Conservation (phyloP, 2,113 vertebrate genomes). For the Quiscalus mexicanus region DNA sequence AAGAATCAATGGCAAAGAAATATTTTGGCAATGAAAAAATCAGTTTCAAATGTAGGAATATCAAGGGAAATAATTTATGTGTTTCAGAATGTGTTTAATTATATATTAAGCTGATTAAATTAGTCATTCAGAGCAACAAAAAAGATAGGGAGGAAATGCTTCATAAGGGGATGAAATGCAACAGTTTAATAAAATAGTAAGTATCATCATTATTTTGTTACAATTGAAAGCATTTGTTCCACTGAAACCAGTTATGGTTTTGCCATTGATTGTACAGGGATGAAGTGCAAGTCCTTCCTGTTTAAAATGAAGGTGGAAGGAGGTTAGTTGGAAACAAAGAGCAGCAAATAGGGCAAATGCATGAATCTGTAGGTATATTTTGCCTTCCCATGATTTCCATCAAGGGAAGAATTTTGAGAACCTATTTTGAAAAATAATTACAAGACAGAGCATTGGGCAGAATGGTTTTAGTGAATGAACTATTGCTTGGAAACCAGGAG, state of each 20-base stretch:
- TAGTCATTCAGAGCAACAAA: neutral
- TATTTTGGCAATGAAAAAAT: neutral
- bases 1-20: neutral
- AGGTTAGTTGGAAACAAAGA: neutral
- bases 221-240: neutral
- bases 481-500: neutral
- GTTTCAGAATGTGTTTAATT: conserved; percentile 22
- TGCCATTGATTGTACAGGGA: neutral
- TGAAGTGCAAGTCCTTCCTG: neutral
- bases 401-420: neutral
- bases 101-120: neutral
- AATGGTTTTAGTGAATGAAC: neutral
- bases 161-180: neutral
- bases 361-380: neutral
- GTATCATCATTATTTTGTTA: neutral
- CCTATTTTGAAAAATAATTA: neutral
- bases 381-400: neutral
- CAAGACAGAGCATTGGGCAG: neutral
- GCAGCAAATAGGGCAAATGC: neutral
- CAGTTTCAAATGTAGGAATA: neutral
- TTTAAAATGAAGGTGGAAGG: neutral
- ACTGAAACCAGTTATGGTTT: neutral
- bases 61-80: neutral
- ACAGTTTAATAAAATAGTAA: neutral
- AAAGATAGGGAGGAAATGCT: neutral